These are phyloP conservation scores for Hylaeus volcanicus DNA, from an alignment of 1,140 invertebrate species.

Conservation along the genomic window DNA sequence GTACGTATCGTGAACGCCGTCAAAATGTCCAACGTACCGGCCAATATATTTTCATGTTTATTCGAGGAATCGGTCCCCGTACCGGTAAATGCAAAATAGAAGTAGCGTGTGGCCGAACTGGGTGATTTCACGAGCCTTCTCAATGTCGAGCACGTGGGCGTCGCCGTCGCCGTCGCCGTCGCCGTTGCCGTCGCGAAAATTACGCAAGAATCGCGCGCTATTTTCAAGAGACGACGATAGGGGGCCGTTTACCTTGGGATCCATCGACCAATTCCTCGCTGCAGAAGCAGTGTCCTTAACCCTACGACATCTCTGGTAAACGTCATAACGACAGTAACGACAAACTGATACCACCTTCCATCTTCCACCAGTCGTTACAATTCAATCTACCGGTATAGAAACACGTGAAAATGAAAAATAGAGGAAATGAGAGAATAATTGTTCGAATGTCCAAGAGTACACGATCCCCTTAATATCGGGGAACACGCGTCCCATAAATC, in stretches of 20 bases:
- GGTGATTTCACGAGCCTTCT: slow-evolving; percentile 31
- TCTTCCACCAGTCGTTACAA: no score
- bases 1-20: background rate
- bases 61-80: background rate
- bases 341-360: no score
- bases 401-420: no score
- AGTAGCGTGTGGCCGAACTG: background rate
- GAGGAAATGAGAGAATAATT: no score
- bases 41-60: slow-evolving; percentile 31
- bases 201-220: slow-evolving; percentile 18
- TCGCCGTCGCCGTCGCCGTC: slow-evolving; percentile 3
- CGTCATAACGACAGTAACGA: no score
- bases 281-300: no score
- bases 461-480: slow-evolving; percentile 43
- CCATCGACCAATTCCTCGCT: no score
- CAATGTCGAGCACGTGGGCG: slow-evolving; percentile 26
- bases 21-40: background rate
- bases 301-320: no score
- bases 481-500: slow-evolving; percentile 48
- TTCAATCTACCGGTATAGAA: no score
- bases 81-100: slow-evolving; percentile 7
- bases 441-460: no score
- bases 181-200: background rate
- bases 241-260: no score
- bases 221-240: slow-evolving; percentile 7